Percentiles rank a stretch among this genome's conserved stretches.
Evolutionary conservation across 2,888 invertebrate genomes (phyloP).

Genomic region (Parascotia fuliginaria): DNA sequence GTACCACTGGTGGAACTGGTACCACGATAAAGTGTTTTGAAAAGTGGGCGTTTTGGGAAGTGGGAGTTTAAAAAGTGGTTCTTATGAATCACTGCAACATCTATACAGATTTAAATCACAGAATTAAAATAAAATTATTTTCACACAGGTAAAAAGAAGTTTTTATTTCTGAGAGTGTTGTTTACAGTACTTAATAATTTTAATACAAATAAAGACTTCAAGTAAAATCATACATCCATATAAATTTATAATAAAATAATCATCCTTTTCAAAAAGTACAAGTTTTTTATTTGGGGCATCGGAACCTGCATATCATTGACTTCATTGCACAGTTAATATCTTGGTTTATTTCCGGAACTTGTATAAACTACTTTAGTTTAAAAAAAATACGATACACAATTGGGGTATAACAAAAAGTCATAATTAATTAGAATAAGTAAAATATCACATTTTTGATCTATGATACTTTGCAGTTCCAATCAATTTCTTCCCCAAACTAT

Average conservation of each 20-base stretch:
- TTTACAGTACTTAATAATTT: constrained; percentile 42
- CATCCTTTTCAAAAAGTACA: constrained; percentile 30
- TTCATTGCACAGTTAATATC: constrained; percentile 32
- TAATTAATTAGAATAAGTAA: constrained; percentile 71
- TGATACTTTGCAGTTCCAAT: constrained; percentile 77
- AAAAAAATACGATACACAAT: constrained; percentile 48
- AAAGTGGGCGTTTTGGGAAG: no score
- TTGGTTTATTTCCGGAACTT: constrained; percentile 26
- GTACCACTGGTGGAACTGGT: no score
- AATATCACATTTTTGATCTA: constrained; percentile 83
- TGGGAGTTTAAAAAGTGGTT: no score
- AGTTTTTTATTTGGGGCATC: constrained; percentile 65
- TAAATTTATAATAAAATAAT: constrained; percentile 48
- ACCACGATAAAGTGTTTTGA: no score
- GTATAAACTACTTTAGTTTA: constrained; percentile 5
- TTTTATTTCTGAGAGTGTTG: constrained; percentile 44
- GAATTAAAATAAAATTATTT: constrained; percentile 34
- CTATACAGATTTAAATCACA: not conserved
- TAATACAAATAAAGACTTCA: constrained; percentile 37
- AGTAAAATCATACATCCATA: constrained; percentile 44
- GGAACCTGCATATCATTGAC: constrained; percentile 73
- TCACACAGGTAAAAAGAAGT: constrained; percentile 66
- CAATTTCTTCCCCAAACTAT: constrained; percentile 55
- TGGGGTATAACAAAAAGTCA: constrained; percentile 48
- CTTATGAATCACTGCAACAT: not conserved